These are phyloP conservation scores for Brachynemurus nebulosus DNA, from an alignment of 2,888 invertebrate species.

Conservation along the genomic window DNA sequence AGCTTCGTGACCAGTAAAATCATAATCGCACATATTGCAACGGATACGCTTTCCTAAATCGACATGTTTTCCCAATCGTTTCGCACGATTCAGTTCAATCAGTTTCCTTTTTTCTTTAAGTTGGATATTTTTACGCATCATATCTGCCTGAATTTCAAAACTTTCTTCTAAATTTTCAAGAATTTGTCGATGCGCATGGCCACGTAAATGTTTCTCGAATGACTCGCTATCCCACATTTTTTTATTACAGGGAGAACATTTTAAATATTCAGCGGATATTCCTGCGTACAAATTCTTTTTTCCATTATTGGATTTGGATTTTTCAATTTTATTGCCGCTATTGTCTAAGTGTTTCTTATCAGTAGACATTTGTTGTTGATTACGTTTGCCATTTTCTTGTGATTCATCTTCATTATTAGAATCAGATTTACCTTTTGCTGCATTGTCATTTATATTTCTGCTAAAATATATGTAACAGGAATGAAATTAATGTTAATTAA, in stretches of 20 bases:
- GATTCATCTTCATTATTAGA: too few relatives aligned
- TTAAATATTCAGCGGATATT: conserved; percentile 49
- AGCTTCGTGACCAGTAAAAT: conserved; percentile 66
- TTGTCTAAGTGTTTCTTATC: too few relatives aligned
- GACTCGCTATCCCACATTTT: conserved; percentile 65
- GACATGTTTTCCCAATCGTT: conserved; percentile 56
- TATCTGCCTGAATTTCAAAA: conserved; percentile 58
- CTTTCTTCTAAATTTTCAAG: conserved; percentile 63
- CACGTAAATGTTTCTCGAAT: conserved; percentile 63
- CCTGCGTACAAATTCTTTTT: conserved; percentile 41
- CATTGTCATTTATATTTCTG: too few relatives aligned
- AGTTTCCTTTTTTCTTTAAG: conserved; percentile 52
- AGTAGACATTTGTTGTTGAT: too few relatives aligned
- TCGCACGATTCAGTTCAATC: conserved; percentile 51
- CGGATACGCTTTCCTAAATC: conserved; percentile 44
- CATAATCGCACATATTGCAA: conserved; percentile 80
- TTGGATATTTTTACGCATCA: conserved; percentile 70
- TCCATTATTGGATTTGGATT: too few relatives aligned
- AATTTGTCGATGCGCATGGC: conserved; percentile 59
- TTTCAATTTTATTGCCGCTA: too few relatives aligned
- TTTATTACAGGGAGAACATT: conserved; percentile 76
- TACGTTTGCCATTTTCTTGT: too few relatives aligned
- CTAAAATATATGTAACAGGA: too few relatives aligned
- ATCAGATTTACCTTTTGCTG: too few relatives aligned
- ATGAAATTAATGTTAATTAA: too few relatives aligned